Conservation (phyloP, 2,888 invertebrate species). For the Phaedon cochleariae region DNA sequence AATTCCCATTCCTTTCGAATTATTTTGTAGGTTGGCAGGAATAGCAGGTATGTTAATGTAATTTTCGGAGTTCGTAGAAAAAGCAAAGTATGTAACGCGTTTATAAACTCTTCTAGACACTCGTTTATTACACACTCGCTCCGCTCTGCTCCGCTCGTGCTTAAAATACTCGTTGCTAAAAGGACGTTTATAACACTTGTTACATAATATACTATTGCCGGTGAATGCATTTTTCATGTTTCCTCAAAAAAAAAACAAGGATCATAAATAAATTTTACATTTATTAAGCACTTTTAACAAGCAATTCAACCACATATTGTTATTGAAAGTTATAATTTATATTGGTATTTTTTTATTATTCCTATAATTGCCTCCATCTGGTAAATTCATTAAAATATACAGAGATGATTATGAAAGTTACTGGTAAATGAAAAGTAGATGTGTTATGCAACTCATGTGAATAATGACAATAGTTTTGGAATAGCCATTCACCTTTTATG, state of each 20-base stretch:
- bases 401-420: slow-evolving; percentile 29
- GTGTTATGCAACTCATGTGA: slow-evolving; percentile 7
- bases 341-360: slow-evolving; percentile 37
- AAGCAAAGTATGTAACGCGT: too few species aligned
- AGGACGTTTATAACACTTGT: too few species aligned
- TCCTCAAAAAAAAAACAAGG: background rate
- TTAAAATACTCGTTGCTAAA: too few species aligned
- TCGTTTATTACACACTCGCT: too few species aligned
- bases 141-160: too few species aligned
- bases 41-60: too few species aligned
- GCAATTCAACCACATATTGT: slow-evolving; percentile 53
- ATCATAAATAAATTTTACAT: slow-evolving; percentile 56
- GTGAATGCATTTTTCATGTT: too few species aligned
- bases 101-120: too few species aligned
- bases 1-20: too few species aligned
- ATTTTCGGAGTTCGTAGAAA: too few species aligned
- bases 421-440: slow-evolving; percentile 24
- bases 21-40: too few species aligned
- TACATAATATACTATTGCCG: too few species aligned
- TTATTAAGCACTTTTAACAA: slow-evolving; percentile 59
- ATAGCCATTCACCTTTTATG: slow-evolving; percentile 18
- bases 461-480: background rate
- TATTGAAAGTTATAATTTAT: slow-evolving; percentile 51
- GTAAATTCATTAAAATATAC: slow-evolving; percentile 33
- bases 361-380: slow-evolving; percentile 39